A percentile compares a stretch with the other conserved stretches of the same genome.
phyloP scores from a whole-genome alignment of 2,888 invertebrate genomes.

The Volucella inflata region DNA sequence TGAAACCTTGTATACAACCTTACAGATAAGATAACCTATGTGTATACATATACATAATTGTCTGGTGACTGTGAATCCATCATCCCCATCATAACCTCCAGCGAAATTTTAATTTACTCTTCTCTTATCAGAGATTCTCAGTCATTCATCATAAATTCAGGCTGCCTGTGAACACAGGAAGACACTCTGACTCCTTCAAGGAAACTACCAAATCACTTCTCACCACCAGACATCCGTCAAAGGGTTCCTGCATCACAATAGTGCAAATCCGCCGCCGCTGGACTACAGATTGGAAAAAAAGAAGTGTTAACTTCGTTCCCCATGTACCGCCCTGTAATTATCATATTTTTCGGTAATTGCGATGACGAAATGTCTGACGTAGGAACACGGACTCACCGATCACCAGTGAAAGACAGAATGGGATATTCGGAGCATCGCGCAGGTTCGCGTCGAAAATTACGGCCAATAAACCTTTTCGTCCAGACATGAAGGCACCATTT shows the following conservation, averaged over 20 bases:
- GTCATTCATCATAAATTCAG: slow-evolving; percentile 58
- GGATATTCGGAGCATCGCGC: slow-evolving; percentile 57
- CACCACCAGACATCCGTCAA: slow-evolving; percentile 71
- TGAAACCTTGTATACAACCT: too few species aligned
- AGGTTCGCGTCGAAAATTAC: slow-evolving; percentile 58
- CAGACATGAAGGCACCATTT: slow-evolving; percentile 58
- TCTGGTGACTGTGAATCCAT: slow-evolving; percentile 48
- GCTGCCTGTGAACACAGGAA: slow-evolving; percentile 8
- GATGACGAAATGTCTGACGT: slow-evolving; percentile 77
- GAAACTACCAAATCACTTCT: slow-evolving; percentile 32
- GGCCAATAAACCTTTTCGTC: slow-evolving; percentile 52
- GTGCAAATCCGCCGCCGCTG: slow-evolving; percentile 23
- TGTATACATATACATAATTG: slow-evolving; percentile 23
- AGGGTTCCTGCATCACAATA: slow-evolving; percentile 1
- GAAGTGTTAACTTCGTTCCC: slow-evolving; percentile 83
- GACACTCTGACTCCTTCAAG: neutral
- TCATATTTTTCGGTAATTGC: slow-evolving; percentile 81
- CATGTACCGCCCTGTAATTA: slow-evolving; percentile 83
- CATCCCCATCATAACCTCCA: slow-evolving; percentile 39
- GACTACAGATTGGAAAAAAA: slow-evolving; percentile 32
- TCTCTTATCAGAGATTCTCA: slow-evolving; percentile 28
- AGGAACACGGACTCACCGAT: neutral
- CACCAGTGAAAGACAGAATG: slow-evolving; percentile 4
- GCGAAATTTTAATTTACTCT: slow-evolving; percentile 49
- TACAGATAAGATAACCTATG: too few species aligned